These are phyloP conservation scores for Ligdia adustata DNA, from an alignment of 2,888 invertebrate genomes.

Conservation along the genomic window DNA sequence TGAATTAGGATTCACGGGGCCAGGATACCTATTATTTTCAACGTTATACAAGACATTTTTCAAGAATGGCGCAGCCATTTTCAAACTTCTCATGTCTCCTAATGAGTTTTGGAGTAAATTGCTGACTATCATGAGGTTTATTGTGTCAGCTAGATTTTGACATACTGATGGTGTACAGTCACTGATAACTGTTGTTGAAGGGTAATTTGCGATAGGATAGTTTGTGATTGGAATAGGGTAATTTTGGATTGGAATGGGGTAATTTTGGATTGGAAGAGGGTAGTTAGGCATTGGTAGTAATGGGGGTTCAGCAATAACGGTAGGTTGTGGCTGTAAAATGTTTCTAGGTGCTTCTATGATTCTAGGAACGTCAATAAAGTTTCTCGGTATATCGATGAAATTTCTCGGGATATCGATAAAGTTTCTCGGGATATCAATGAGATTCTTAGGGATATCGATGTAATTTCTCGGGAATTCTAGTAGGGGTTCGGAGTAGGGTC, in stretches of 20 bases:
- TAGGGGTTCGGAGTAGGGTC: conserved; percentile 8
- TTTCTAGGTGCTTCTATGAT: conserved; percentile 3
- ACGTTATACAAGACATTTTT: conserved; percentile 43
- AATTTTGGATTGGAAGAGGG: too few species aligned
- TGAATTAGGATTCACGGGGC: conserved; percentile 33
- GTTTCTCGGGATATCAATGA: conserved; percentile 17
- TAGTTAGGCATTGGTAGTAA: conserved; percentile 31
- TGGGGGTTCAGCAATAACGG: neutral
- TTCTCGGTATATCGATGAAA: conserved; percentile 9
- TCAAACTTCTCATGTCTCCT: conserved; percentile 48
- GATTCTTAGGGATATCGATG: conserved; percentile 13
- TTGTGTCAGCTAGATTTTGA: conserved; percentile 62
- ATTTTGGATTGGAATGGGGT: too few species aligned
- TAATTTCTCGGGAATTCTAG: conserved; percentile 7
- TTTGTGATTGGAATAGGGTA: too few species aligned
- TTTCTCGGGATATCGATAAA: conserved; percentile 9
- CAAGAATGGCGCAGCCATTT: conserved; percentile 54
- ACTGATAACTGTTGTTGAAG: conserved; percentile 58
- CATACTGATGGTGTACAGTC: conserved; percentile 67
- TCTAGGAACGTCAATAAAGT: conserved; percentile 3
- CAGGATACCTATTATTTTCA: conserved; percentile 41
- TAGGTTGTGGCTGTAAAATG: conserved; percentile 4
- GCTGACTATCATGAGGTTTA: conserved; percentile 66
- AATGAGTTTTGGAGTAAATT: conserved; percentile 58
- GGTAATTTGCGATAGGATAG: too few species aligned